phyloP scores from a whole-genome alignment of 2,888 invertebrate species.

The Ashinkailepas kermadecensis region DNA sequence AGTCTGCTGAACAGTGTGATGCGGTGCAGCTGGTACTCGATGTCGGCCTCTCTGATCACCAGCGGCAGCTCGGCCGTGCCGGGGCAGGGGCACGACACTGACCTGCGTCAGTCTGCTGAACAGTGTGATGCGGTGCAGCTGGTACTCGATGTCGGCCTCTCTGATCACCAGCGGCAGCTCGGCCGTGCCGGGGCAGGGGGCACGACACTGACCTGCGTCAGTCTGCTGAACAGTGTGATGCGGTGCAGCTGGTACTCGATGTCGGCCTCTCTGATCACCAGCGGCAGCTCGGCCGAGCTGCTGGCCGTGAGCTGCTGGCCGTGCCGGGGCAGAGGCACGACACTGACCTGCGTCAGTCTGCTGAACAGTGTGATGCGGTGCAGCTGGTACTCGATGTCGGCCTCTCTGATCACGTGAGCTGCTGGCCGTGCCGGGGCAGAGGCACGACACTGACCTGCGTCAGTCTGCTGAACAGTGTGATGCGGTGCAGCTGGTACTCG shows the following conservation, averaged over 20 bases:
- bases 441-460: constrained; percentile 67
- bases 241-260: constrained; percentile 95
- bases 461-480: constrained; percentile 74
- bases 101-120: constrained; percentile 74
- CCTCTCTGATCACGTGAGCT: constrained; percentile 87
- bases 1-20: too few relatives aligned
- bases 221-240: constrained; percentile 70
- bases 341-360: too few relatives aligned
- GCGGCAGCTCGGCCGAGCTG: constrained; percentile 76
- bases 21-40: too few relatives aligned
- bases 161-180: constrained; percentile 82
- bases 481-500: constrained; percentile 89
- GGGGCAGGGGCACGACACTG: too few relatives aligned
- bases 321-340: too few relatives aligned
- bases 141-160: constrained; percentile 94
- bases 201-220: constrained; percentile 57
- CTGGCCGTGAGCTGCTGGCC: too few relatives aligned
- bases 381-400: constrained; percentile 95
- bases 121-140: constrained; percentile 79
- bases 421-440: too few relatives aligned
- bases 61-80: too few relatives aligned
- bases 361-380: constrained; percentile 77
- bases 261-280: constrained; percentile 87
- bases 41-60: too few relatives aligned
- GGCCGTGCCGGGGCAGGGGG: too few relatives aligned